Conservation (phyloP, 2,888 invertebrate species). For the Drosophila vallismaia region DNA sequence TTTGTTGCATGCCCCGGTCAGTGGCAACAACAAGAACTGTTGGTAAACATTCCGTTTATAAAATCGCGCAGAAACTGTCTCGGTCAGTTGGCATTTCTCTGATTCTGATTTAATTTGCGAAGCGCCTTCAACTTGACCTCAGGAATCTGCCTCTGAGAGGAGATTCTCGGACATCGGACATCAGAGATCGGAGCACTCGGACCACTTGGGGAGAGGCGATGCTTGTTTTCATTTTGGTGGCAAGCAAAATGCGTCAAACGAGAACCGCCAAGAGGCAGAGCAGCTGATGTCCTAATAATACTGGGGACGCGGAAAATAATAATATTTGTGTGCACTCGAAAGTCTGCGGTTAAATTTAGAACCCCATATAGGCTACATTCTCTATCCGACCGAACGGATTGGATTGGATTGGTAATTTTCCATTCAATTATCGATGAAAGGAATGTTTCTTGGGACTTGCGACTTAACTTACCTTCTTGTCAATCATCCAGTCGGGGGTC, state of each 20-base stretch:
- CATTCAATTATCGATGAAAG: neutral
- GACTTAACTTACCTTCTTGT: constrained; percentile 14
- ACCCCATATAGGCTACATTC: constrained; percentile 5
- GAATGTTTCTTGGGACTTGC: neutral
- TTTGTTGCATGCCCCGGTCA: constrained; percentile 1
- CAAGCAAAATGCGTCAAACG: constrained; percentile 55
- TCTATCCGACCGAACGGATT: neutral
- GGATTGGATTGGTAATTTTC: neutral
- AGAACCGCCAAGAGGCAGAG: constrained; percentile 12
- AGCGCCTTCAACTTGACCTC: constrained; percentile 79
- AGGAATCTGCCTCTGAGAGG: constrained; percentile 43
- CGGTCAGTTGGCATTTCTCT: constrained; percentile 36
- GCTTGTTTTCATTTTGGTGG: constrained; percentile 9
- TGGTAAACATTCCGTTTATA: constrained; percentile 53
- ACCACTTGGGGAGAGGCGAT: neutral
- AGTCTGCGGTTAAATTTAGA: constrained; percentile 34
- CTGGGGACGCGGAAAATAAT: constrained; percentile 17
- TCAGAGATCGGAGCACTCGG: too few species aligned
- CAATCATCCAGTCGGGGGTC: constrained; percentile 2
- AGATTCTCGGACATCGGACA: too few species aligned
- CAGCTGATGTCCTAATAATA: constrained; percentile 59
- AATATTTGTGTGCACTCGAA: constrained; percentile 31
- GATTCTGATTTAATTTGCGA: constrained; percentile 25
- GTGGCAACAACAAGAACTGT: constrained; percentile 41
- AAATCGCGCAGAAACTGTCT: constrained; percentile 68